phyloP scores from a whole-genome alignment of 2,888 invertebrate genomes.

The Strigamia crassipes region DNA sequence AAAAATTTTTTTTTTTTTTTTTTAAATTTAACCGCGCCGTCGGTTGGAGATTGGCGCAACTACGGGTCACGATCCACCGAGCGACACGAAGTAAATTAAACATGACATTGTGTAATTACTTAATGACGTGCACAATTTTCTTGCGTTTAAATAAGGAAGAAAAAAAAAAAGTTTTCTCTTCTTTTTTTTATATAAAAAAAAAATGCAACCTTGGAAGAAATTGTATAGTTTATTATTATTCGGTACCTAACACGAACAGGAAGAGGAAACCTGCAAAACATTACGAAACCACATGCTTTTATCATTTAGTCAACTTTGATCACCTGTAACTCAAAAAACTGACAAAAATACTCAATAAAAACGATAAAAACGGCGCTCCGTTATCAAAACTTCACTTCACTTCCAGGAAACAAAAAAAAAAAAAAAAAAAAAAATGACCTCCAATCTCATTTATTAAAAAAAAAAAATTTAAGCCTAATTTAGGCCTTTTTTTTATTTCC shows the following conservation, averaged over 20 bases:
- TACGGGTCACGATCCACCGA: background rate
- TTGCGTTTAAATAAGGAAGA: background rate
- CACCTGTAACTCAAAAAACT: background rate
- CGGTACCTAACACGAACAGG: background rate
- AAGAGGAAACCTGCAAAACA: background rate
- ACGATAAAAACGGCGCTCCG: background rate
- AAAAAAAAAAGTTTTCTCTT: too few relatives aligned
- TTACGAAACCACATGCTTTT: background rate
- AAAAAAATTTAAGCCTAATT: background rate
- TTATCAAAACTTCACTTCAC: background rate
- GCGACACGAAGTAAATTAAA: background rate
- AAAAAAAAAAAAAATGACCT: background rate
- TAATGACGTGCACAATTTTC: background rate
- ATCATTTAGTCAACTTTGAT: background rate
- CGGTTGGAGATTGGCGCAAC: background rate
- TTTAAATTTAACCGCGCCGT: too few relatives aligned
- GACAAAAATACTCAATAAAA: background rate
- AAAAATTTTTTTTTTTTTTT: too few relatives aligned
- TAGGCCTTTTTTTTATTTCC: background rate
- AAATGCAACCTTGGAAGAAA: conserved; percentile 14
- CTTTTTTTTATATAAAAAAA: background rate
- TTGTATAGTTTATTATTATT: background rate
- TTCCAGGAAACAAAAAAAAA: background rate
- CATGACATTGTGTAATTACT: background rate
- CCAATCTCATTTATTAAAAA: background rate